Conservation (phyloP, 2,797 vertebrate species). For the Sebastes steindachneri region DNA sequence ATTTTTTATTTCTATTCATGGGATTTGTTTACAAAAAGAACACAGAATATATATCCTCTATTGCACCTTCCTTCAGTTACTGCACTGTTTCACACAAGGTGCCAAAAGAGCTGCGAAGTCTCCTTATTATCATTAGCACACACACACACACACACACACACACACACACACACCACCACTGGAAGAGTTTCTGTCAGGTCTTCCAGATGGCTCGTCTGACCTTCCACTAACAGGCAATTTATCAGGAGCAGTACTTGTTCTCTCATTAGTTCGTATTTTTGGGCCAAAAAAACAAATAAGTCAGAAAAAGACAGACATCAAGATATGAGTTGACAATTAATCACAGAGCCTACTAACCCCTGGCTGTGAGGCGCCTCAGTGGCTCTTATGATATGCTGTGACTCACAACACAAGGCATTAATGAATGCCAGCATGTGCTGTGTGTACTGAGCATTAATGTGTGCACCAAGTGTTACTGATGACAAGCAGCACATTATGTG, state of each 20-base stretch:
- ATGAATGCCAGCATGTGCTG: conserved; percentile 23
- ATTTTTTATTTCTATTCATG: not conserved
- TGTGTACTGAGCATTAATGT: conserved; percentile 10
- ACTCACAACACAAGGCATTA: conserved; percentile 16
- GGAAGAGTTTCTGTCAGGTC: conserved; percentile 29
- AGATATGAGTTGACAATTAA: conserved; percentile 25
- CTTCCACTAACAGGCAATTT: conserved; percentile 61
- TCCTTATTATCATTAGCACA: conserved; percentile 5
- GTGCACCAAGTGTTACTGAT: not conserved
- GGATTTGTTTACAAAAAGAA: not conserved
- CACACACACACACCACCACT: not conserved
- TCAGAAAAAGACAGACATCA: conserved; percentile 24
- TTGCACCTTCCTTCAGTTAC: not conserved
- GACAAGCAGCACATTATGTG: not conserved
- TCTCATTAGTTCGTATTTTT: conserved; percentile 56
- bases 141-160: not conserved
- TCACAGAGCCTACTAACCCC: conserved; percentile 3
- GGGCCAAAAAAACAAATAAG: conserved; percentile 22
- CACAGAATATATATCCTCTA: not conserved
- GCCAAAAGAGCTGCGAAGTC: not conserved
- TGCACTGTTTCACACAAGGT: not conserved
- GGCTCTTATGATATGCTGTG: conserved; percentile 4
- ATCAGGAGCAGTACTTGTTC: conserved; percentile 40
- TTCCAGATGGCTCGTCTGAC: conserved; percentile 64
- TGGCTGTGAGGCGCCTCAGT: not conserved